Evolutionary conservation across 1,140 invertebrate species (phyloP), one percentile per base, ranked within the genome.

Genomic region (Drosophila kurseongensis): DNA sequence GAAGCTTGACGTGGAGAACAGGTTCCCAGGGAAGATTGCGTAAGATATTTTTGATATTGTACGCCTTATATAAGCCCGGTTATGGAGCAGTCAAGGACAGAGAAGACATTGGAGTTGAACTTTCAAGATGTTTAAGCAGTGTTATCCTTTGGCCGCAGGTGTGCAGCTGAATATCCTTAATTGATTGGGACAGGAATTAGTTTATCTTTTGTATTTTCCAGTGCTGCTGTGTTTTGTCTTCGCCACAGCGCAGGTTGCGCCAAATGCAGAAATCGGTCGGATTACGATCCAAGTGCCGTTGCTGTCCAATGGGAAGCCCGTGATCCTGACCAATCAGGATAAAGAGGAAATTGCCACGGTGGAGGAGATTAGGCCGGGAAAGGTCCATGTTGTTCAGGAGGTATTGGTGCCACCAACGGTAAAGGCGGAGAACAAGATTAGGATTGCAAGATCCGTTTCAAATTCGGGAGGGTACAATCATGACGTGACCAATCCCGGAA

Each of bases 231-330:
- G 74, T 52, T 50, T 35, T 35, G 62, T 45, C 27, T 56, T 59
- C 41, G 56, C 32, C 77, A 56, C 84, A 84, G 84, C 62, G 85
- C 84, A 89, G 84, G 84, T 89, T 75, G 62, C 71, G 69, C 84
- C 84, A 80, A 80, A 65, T 72, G 0, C 80, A 89, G 84, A 89
- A 42, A 89, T 90, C 69, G 84, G 84, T 38, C 57, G 74, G 23
- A 65, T 89, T 16, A 89, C 84, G n/a, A 75, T 89, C 41, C 80
- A 89, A 48, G 80, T 89, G 57, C 84, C 84, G 74, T 89, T 89
- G 80, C 77, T 89, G 62, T 67, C 73, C 4, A 80, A 80, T 69
- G 84, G 84, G 57, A 80, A 80, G 38, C 84, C 84, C 29, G 77
- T 89, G n/a, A 62, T 89, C 14, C 38, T 56, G 6, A 32, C 40